phyloP scores from a whole-genome alignment of 2,888 invertebrate species.

The Pogonocherus hispidulus region DNA sequence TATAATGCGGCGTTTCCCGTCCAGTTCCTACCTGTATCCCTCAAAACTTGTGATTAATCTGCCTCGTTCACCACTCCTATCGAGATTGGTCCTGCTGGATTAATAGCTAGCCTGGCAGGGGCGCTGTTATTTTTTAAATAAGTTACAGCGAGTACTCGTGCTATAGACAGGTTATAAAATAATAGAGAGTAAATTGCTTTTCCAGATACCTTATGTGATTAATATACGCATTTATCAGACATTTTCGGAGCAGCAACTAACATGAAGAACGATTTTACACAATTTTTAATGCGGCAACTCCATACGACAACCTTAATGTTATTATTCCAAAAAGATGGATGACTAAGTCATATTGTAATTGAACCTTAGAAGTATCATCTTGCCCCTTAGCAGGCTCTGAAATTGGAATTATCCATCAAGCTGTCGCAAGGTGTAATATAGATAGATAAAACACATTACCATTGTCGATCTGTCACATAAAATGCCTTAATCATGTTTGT shows the following conservation, averaged over 20 bases:
- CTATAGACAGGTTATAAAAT: no score
- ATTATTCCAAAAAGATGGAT: no score
- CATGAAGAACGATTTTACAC: no score
- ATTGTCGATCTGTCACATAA: no score
- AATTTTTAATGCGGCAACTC: no score
- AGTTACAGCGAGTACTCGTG: not conserved
- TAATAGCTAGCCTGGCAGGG: not conserved
- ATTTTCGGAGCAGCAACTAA: no score
- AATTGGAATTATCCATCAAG: constrained; percentile 10
- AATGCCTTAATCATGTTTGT: constrained; percentile 20
- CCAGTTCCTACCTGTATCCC: not conserved
- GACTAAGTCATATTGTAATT: no score
- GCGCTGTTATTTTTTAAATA: not conserved
- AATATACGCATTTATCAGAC: no score
- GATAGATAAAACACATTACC: not conserved
- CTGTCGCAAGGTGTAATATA: constrained; percentile 12
- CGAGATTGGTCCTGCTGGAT: not conserved
- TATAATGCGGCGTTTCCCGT: not conserved
- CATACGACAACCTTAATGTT: no score
- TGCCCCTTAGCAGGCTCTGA: constrained; percentile 12
- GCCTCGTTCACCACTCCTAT: not conserved
- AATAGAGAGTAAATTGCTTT: no score
- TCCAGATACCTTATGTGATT: no score
- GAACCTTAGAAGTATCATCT: not conserved
- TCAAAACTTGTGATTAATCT: not conserved